Evolutionary conservation across 2,113 vertebrate genomes (phyloP).

Genomic region (Tylochromis polylepis): DNA sequence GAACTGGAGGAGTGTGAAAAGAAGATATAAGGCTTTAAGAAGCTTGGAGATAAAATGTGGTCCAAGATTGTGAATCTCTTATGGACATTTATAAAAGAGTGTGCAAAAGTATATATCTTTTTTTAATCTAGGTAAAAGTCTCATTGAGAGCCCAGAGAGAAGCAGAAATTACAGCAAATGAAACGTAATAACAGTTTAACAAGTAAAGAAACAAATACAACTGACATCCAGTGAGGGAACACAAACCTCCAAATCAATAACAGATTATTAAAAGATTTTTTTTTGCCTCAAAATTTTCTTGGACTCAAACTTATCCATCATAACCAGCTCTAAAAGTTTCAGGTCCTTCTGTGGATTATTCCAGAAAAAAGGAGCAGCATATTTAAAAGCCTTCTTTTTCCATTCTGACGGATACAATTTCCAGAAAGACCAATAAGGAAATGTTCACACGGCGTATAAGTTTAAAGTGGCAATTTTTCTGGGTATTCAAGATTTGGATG

Average conservation of each 20-base stretch:
- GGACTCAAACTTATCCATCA: neutral
- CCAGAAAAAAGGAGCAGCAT: neutral
- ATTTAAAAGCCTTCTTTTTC: neutral
- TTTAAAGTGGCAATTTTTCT: neutral
- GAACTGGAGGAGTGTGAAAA: neutral
- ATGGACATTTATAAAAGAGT: neutral
- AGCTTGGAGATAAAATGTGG: neutral
- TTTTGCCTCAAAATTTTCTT: neutral
- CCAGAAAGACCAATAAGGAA: neutral
- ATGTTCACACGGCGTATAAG: neutral
- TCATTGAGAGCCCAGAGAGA: neutral
- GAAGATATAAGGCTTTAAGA: neutral
- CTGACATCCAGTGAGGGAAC: accelerated
- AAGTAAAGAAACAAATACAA: neutral
- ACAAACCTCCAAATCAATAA: neutral
- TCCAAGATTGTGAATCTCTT: neutral
- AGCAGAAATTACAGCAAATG: neutral
- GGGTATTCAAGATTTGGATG: neutral
- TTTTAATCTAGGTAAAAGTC: neutral
- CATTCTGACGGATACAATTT: neutral
- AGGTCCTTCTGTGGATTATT: neutral
- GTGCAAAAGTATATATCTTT: neutral
- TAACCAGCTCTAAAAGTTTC: neutral
- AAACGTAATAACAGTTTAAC: neutral
- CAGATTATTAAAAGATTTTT: neutral